A percentile compares a stretch with the other conserved stretches of the same genome.
phyloP scores from a whole-genome alignment of 2,113 vertebrate genomes.

The Xenus cinereus region DNA sequence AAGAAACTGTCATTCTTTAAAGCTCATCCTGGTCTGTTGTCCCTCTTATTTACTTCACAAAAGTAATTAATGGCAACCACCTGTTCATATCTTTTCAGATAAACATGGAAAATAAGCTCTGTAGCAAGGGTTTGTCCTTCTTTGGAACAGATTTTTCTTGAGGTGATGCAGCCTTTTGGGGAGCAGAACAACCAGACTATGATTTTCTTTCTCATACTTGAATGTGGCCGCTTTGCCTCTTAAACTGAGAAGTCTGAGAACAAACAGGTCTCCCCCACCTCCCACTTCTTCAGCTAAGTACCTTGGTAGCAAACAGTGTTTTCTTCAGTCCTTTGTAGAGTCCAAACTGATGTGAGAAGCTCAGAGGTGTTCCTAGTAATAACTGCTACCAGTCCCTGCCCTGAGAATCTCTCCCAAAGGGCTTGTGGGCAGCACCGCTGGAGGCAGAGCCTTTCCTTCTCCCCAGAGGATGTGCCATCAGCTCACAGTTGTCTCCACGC shows the following conservation, averaged over 20 bases:
- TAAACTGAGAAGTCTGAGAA: neutral
- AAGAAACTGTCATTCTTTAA: neutral
- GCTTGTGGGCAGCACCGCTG: neutral
- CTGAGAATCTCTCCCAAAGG: neutral
- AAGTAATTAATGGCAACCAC: neutral
- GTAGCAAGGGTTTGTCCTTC: neutral
- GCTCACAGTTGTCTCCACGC: accelerated
- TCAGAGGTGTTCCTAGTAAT: neutral
- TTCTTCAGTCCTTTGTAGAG: neutral
- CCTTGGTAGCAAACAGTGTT: neutral
- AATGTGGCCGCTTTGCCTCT: neutral
- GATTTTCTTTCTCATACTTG: neutral
- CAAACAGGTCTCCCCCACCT: neutral
- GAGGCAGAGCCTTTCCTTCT: neutral
- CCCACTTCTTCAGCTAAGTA: neutral
- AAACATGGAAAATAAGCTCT: neutral
- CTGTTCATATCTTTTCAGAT: neutral
- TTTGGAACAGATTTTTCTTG: neutral
- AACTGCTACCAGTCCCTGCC: neutral
- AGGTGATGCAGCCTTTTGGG: neutral
- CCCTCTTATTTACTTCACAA: neutral
- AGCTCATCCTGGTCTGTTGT: neutral
- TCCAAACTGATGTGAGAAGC: neutral
- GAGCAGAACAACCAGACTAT: neutral
- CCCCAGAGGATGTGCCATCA: accelerated